Conservation (phyloP, 2,797 vertebrate genomes). For the Scarus forsteni region DNA sequence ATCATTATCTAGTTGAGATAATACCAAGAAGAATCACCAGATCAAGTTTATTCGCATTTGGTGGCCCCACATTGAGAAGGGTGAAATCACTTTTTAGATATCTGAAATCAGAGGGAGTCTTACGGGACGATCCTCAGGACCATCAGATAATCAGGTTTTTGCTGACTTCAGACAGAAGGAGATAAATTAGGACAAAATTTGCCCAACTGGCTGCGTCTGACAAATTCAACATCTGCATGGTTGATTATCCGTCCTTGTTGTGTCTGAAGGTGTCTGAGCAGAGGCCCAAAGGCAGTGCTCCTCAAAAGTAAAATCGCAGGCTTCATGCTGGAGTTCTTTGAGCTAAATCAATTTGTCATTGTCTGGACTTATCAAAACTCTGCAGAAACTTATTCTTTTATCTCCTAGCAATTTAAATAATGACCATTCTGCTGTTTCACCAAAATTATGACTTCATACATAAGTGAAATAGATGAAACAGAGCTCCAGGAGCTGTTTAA, state of each 20-base stretch:
- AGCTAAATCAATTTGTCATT: slow-evolving; percentile 54
- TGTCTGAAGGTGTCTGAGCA: slow-evolving; percentile 74
- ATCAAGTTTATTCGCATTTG: too few species aligned
- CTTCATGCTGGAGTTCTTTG: slow-evolving; percentile 24
- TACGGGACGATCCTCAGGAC: too few species aligned
- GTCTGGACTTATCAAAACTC: slow-evolving; percentile 45
- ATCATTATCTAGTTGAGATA: too few species aligned
- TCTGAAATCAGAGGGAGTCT: too few species aligned
- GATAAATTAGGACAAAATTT: too few species aligned
- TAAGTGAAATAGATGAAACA: slow-evolving; percentile 10
- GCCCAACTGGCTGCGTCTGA: background rate
- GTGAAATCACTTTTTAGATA: too few species aligned
- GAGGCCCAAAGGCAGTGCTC: slow-evolving; percentile 36
- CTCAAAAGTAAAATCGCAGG: slow-evolving; percentile 48
- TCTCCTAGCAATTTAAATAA: slow-evolving; percentile 47
- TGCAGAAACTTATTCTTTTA: slow-evolving; percentile 26
- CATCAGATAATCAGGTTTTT: too few species aligned
- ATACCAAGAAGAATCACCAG: too few species aligned
- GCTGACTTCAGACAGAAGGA: too few species aligned
- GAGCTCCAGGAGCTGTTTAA: slow-evolving; percentile 2
- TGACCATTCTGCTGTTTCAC: slow-evolving; percentile 30
- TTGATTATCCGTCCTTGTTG: slow-evolving; percentile 72
- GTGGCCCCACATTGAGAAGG: too few species aligned
- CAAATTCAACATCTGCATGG: slow-evolving; percentile 70
- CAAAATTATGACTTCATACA: slow-evolving; percentile 34